Percentiles rank a stretch among this genome's conserved stretches.
These are phyloP conservation scores for Dinocampus coccinellae DNA, from an alignment of 2,888 invertebrate species.

Conservation along the genomic window DNA sequence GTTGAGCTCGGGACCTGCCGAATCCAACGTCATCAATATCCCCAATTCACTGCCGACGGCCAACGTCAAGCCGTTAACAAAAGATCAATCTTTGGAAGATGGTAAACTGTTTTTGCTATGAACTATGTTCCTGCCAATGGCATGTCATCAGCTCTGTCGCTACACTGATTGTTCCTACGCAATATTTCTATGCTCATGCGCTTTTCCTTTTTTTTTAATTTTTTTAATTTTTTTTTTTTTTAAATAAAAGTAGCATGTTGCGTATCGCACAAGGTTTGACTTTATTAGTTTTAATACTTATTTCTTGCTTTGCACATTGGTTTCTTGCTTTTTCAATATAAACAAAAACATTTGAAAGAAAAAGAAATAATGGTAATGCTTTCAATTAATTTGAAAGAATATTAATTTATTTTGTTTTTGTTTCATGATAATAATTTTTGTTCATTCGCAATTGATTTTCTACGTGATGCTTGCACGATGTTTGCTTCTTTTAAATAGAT, in stretches of 20 bases:
- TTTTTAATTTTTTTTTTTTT: conserved; percentile 5
- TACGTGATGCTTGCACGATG: neutral
- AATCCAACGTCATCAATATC: conserved; percentile 65
- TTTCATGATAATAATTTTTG: neutral
- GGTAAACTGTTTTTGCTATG: conserved; percentile 68
- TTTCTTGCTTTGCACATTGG: neutral
- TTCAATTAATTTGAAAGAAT: neutral
- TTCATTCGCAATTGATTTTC: conserved; percentile 18
- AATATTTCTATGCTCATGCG: conserved; percentile 34
- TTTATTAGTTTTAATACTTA: conserved; percentile 7
- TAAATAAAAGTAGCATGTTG: conserved; percentile 16
- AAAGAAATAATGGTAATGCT: neutral
- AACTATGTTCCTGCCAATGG: conserved; percentile 69
- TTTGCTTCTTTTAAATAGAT: conserved; percentile 24
- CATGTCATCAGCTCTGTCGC: conserved; percentile 57
- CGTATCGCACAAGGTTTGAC: conserved; percentile 25
- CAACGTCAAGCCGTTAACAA: conserved; percentile 66
- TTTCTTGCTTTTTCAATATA: neutral
- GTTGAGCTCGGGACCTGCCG: conserved; percentile 73
- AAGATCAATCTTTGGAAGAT: conserved; percentile 69
- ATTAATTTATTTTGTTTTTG: neutral
- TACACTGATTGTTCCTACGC: conserved; percentile 30
- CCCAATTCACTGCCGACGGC: conserved; percentile 65
- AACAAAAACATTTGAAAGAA: neutral
- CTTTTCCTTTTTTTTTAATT: conserved; percentile 24